Base-by-base conservation (phyloP, 1,140 invertebrate species). In the Magallana ariakensis region DNA sequence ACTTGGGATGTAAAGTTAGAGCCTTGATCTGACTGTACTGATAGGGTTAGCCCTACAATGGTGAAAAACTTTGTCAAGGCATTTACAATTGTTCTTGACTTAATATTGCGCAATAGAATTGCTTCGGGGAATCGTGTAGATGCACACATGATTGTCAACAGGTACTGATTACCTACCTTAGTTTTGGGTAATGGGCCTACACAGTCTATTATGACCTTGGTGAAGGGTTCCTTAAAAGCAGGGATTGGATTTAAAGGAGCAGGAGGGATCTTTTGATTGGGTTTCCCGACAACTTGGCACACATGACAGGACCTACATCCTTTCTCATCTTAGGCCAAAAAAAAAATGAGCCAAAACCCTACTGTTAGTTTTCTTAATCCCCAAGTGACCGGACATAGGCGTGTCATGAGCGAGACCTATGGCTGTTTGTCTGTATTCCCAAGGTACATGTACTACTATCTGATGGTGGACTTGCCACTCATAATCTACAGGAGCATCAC, bases 231-330 rank as follows among this genome's bases (percentile, higher is more conserved):
- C 16, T 60, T 16, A 60, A 60, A 60, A 10, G 58, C 58, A 10
- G 58, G 58, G 16, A 60, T 60, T n/a, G n/a, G n/a, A n/a, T n/a
- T n/a, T n/a, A n/a, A n/a, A n/a, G n/a, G n/a, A n/a, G n/a, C n/a
- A n/a, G n/a, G n/a, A 60, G n/a, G n/a, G n/a, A n/a, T n/a, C n/a
- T n/a, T n/a, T n/a, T n/a, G n/a, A n/a, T n/a, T n/a, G n/a, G n/a
- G 85, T 83, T 91, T 89, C 46, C 89, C 85, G 46, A 90, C 87
- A 80, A 90, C 66, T 55, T 91, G 88, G 89, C 89, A 89, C n/a
- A n/a, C n/a, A n/a, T n/a, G n/a, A n/a, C n/a, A n/a, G n/a, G 84
- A 85, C 33, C 16, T 13, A 88, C 89, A 80, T 88, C 88, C 19
- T 70, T 11, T 19, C 56, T 83, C 4, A 89, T 13, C n/a, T 62